Evolutionary conservation across 2,888 invertebrate genomes (phyloP), one percentile per base, ranked within the genome.

Genomic region (Drosophila antonietae): DNA sequence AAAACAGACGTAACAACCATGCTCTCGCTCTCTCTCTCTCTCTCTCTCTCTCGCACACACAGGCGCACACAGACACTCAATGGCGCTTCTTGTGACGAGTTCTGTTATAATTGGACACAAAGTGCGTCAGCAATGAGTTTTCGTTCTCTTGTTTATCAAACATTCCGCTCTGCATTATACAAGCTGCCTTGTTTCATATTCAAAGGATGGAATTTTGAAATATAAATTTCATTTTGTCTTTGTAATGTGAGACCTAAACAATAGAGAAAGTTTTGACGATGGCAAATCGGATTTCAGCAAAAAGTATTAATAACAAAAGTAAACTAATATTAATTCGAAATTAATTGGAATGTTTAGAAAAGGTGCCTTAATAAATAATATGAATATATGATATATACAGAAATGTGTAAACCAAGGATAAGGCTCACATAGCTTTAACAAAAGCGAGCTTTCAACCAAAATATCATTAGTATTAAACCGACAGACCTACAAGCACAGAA

Each of bases 1-100:
- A 20, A 4, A 47, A 18, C 46, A 56, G 18, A 28, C 46, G 37
- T 14, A 61, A 46, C 35, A 37, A 39, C 18, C 15, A 47, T 23
- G n/a, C 35, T 4, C 33, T 20, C 28, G 47, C 4, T 8, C 8
- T 14, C 18, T 55, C 56, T 20, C 20, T 20, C 35, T 4, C 33
- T 28, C 28, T 43, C 4, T 14, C 3, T 56, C 44, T 8, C 14
- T 14, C 20, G 33, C 33, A 18, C 8, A 28, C 15, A 31, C 14
- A 43, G 20, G 33, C 20, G 5, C 20, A 28, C 15, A 8, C 46
- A 49, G 28, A 23, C 15, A 51, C n/a, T 47, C 49, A 58, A 47
- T 67, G 67, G 59, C 58, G 61, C 55, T 39, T 64, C 49, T 61
- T 61, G 57, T 65, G 51, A 55, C 41, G 23, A 39, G 44, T 57